phyloP scores from a whole-genome alignment of 2,797 vertebrate species.

The Gallinago stenura region DNA sequence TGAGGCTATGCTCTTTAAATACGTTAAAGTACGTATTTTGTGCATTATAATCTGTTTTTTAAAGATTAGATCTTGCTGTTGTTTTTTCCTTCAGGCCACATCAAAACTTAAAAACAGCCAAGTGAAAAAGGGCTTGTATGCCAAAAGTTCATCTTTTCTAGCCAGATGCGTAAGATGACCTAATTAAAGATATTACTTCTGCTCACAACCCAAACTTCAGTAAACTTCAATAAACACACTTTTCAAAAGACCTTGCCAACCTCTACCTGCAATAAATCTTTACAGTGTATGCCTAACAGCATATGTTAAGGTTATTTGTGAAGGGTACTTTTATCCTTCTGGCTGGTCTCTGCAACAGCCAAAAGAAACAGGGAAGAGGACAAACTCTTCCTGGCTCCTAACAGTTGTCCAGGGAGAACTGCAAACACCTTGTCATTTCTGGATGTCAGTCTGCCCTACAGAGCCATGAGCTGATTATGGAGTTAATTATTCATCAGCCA shows the following conservation, averaged over 20 bases:
- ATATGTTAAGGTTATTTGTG: not conserved
- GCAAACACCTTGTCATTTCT: not conserved
- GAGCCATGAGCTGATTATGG: not conserved
- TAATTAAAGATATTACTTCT: not conserved
- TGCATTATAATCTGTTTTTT: not conserved
- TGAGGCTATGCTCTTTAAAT: not conserved
- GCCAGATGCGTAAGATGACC: not conserved
- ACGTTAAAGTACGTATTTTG: not conserved
- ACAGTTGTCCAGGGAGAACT: not conserved
- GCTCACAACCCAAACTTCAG: not conserved
- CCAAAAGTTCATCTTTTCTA: not conserved
- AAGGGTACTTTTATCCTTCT: not conserved
- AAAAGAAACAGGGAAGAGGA: not conserved
- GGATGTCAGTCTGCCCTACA: not conserved
- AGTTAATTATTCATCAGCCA: slow-evolving; percentile 31
- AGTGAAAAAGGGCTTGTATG: not conserved
- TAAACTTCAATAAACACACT: not conserved
- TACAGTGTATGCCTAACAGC: not conserved
- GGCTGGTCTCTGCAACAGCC: not conserved
- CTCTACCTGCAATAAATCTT: not conserved
- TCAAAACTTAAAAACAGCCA: not conserved
- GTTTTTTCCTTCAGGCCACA: not conserved
- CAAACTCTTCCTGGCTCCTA: not conserved
- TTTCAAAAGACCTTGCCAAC: not conserved
- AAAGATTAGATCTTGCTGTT: not conserved